These are phyloP conservation scores for Heterodera carotae DNA, from an alignment of 1,140 invertebrate genomes.

Conservation along the genomic window DNA sequence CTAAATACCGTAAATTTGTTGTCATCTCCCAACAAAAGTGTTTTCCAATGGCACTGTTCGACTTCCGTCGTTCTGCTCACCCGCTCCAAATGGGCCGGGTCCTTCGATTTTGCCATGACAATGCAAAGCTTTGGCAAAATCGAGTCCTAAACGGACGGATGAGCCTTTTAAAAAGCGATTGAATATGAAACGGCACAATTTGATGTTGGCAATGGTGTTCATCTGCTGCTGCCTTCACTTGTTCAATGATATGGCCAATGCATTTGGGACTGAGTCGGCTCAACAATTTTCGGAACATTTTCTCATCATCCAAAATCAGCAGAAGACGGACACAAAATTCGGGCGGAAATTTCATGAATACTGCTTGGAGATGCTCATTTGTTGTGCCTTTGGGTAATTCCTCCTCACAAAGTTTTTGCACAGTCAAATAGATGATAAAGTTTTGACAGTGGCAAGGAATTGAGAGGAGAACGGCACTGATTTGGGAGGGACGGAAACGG, in stretches of 20 bases:
- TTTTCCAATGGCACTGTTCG: neutral
- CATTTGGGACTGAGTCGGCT: slow-evolving; percentile 7
- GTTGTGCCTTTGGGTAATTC: neutral
- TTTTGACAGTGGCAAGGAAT: slow-evolving; percentile 14
- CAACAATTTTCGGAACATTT: slow-evolving; percentile 18
- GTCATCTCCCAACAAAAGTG: neutral
- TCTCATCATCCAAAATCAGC: slow-evolving; percentile 14
- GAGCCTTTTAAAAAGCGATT: neutral
- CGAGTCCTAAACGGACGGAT: neutral
- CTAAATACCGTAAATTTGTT: neutral
- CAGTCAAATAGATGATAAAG: slow-evolving; percentile 22
- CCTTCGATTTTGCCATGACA: slow-evolving; percentile 25
- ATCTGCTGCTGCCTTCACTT: neutral
- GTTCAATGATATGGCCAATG: slow-evolving; percentile 9
- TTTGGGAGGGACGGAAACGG: neutral
- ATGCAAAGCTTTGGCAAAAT: neutral
- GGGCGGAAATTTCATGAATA: neutral
- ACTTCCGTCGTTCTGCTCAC: slow-evolving; percentile 7
- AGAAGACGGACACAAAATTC: slow-evolving; percentile 42
- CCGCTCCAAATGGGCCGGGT: slow-evolving; percentile 2
- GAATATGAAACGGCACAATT: slow-evolving; percentile 1
- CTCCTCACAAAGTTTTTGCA: slow-evolving; percentile 24
- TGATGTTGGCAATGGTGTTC: no score
- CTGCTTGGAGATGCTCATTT: neutral
- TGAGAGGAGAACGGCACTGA: neutral